A percentile compares a stretch with the other conserved stretches of the same genome.
These are phyloP conservation scores for Delichon dasypus DNA, from an alignment of 2,797 vertebrate species.

Conservation along the genomic window DNA sequence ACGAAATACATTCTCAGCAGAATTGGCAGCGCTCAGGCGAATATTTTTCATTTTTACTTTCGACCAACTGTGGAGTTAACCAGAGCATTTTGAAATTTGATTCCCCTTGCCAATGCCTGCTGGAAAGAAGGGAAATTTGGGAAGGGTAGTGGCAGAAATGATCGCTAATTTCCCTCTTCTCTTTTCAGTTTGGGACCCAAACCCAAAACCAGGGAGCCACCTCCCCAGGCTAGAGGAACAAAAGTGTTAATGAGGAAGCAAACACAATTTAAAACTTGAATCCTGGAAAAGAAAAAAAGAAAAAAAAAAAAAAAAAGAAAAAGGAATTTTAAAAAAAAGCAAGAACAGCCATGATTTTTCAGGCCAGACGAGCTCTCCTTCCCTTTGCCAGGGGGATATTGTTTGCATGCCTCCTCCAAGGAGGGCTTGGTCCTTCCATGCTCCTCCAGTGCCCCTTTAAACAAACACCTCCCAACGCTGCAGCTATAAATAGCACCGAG, in stretches of 20 bases:
- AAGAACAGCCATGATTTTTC: background rate
- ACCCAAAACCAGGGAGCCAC: background rate
- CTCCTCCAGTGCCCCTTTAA: constrained; percentile 49
- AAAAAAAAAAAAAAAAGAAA: too few species aligned
- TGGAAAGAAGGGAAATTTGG: constrained; percentile 22
- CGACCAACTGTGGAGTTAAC: constrained; percentile 50
- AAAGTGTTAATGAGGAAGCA: constrained; percentile 31
- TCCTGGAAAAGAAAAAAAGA: background rate
- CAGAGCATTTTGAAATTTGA: constrained; percentile 55
- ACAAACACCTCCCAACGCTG: constrained; percentile 47
- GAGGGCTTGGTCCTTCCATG: constrained; percentile 33
- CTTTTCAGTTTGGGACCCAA: background rate
- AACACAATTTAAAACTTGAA: background rate
- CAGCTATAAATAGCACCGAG: constrained; percentile 49
- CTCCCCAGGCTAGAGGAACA: background rate
- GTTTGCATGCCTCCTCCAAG: constrained; percentile 30
- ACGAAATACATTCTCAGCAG: background rate
- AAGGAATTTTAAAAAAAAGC: background rate
- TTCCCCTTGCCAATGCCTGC: constrained; percentile 16
- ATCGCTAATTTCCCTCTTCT: background rate
- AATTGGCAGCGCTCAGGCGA: constrained; percentile 1
- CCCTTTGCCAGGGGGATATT: constrained; percentile 24
- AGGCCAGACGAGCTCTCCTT: background rate
- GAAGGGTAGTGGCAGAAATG: constrained; percentile 13
- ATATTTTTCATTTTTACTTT: constrained; percentile 65